Percentiles rank a stretch among this genome's conserved stretches.
Conservation (phyloP, 2,797 vertebrate species). For the Sebastes steindachneri region DNA sequence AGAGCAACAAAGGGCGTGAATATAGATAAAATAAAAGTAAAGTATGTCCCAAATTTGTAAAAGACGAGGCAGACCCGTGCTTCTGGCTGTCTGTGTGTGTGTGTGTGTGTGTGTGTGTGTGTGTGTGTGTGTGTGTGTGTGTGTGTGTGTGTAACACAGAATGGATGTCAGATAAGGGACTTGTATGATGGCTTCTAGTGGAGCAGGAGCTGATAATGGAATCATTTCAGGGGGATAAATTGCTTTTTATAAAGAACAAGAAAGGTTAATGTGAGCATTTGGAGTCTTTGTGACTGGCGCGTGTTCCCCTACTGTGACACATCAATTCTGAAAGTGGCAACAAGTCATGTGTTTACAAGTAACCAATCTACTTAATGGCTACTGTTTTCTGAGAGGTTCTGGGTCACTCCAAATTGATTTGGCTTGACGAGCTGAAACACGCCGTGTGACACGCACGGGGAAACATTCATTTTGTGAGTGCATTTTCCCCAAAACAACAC, state of each 20-base stretch:
- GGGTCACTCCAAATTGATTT: constrained; percentile 25
- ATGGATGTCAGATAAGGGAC: constrained; percentile 60
- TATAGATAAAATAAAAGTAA: constrained; percentile 1
- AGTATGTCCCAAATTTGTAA: neutral
- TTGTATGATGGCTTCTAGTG: constrained; percentile 45
- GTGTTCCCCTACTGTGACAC: constrained; percentile 1
- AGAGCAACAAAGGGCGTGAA: neutral
- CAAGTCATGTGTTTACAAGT: constrained; percentile 46
- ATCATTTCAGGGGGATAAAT: constrained; percentile 59
- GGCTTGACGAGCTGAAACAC: neutral
- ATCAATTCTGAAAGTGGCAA: constrained; percentile 51
- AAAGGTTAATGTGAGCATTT: constrained; percentile 66
- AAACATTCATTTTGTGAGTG: constrained; percentile 19
- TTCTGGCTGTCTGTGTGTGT: neutral
- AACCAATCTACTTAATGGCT: constrained; percentile 54
- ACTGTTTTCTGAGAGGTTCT: constrained; percentile 31
- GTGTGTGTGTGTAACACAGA: constrained; percentile 7
- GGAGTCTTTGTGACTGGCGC: neutral
- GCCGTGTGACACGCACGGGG: neutral
- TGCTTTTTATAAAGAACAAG: constrained; percentile 51
- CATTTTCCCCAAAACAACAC: constrained; percentile 4
- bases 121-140: neutral
- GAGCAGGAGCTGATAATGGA: constrained; percentile 56
- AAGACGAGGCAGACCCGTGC: neutral
- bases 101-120: neutral